Evolutionary conservation across 2,797 vertebrate genomes (phyloP).

Genomic region (Thamnophis elegans): DNA sequence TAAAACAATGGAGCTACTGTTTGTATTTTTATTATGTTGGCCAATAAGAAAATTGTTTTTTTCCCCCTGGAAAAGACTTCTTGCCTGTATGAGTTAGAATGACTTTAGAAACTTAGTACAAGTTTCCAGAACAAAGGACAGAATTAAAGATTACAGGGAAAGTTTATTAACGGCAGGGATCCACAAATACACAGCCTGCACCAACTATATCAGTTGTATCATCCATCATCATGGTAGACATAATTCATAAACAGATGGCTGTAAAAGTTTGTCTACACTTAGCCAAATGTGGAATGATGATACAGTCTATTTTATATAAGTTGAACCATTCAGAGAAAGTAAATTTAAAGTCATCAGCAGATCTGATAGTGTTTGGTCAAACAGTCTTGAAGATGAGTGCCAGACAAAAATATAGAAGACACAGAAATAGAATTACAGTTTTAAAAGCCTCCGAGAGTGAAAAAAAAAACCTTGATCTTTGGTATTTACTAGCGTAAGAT

Average conservation of each 20-base stretch:
- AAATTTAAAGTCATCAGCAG: background rate
- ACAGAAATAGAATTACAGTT: background rate
- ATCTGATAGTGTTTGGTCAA: background rate
- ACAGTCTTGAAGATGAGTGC: background rate
- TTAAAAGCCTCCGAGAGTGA: background rate
- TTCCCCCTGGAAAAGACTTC: background rate
- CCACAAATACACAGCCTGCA: background rate
- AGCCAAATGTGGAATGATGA: background rate
- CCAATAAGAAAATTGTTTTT: background rate
- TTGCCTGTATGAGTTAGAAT: background rate
- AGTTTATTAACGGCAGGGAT: background rate
- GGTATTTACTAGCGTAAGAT: background rate
- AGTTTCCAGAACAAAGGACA: background rate
- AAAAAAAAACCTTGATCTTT: background rate
- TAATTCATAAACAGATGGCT: slow-evolving; percentile 1
- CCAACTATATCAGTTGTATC: background rate
- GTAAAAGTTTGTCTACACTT: background rate
- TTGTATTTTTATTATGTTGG: background rate
- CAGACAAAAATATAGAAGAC: background rate
- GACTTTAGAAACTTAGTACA: background rate
- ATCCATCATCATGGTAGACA: background rate
- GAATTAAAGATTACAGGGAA: background rate
- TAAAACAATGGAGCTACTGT: background rate
- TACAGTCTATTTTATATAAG: background rate
- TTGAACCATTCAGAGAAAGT: background rate